Evolutionary conservation across 2,113 vertebrate genomes (phyloP), one percentile per base, ranked within the genome.

Genomic region (Dendrocopos noguchii): DNA sequence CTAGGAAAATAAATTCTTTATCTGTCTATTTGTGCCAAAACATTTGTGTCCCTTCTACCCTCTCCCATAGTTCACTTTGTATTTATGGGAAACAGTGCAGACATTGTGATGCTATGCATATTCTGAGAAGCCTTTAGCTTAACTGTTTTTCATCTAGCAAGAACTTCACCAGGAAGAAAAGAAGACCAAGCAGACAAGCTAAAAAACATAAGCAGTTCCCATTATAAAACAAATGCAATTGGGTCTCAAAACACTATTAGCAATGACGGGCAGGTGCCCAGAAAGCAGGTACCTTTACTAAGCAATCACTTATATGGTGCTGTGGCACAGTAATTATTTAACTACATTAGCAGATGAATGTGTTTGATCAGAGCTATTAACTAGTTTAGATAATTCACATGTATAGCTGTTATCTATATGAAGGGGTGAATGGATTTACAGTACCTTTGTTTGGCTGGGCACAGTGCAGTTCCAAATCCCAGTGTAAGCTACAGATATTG

Each of bases 1-100:
- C 31, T 56, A 47, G 57, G 47, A 92, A 20, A 21, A 21, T 19
- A 11, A 21, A 53, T 10, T 12, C 4, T 70, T 81, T 18, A 78
- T 78, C 50, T 84, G 36, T 66, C 64, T 94, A 53, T 52, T 90
- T 77, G 44, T 93, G 36, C 78, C 28, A 91, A 92, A 88, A 88
- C 39, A 68, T 89, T 94, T 53, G n/a, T 81, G 74, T 66, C 14
- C 18, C 29, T 92, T 71, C 56, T 59, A 33, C n/a, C 24, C 15
- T 75, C 27, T 80, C 59, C 68, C 18, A 19, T n/a, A 36, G 28
- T 50, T 84, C 0, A 0, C 21, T 79, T 86, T 46, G 15, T 70
- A 46, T 80, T 93, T 84, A 73, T 0, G 3, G 67, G 42, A 87
- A 94, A 79, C 4, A 36, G 20, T 53, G 39, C 65, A 27, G 0